Evolutionary conservation across 2,797 vertebrate genomes (phyloP).

Genomic region (Microhierax caerulescens): DNA sequence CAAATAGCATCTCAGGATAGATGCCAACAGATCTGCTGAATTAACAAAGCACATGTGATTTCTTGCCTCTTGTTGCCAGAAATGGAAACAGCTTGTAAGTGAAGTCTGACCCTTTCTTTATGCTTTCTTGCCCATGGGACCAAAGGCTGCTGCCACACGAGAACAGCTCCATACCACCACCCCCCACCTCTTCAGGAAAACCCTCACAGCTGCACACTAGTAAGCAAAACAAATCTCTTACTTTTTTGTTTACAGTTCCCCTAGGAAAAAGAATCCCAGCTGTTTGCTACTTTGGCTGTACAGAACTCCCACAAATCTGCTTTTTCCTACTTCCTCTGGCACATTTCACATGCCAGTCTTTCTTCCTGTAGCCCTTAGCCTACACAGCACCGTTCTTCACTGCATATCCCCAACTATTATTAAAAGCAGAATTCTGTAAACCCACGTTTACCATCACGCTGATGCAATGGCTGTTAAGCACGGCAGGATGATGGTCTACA

Average conservation of each 20-base stretch:
- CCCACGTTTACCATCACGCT: fast-evolving
- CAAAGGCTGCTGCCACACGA: background rate
- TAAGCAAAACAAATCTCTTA: background rate
- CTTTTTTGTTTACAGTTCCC: background rate
- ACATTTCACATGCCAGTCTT: fast-evolving
- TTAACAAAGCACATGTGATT: background rate
- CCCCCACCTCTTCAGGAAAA: background rate
- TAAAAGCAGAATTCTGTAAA: background rate
- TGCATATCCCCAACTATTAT: background rate
- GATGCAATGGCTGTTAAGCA: background rate
- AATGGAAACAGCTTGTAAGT: background rate
- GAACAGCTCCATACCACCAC: background rate
- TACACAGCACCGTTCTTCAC: background rate
- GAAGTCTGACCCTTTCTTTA: background rate
- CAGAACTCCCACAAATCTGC: background rate
- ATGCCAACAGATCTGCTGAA: background rate
- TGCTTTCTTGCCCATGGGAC: background rate
- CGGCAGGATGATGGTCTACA: background rate
- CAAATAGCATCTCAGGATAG: background rate
- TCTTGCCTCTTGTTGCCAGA: background rate
- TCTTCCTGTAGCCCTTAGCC: background rate
- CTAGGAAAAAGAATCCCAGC: background rate
- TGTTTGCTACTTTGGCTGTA: background rate
- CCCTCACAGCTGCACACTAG: background rate
- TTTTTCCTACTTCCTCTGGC: background rate